phyloP scores from a whole-genome alignment of 2,113 vertebrate genomes.

The Mirza zaza region DNA sequence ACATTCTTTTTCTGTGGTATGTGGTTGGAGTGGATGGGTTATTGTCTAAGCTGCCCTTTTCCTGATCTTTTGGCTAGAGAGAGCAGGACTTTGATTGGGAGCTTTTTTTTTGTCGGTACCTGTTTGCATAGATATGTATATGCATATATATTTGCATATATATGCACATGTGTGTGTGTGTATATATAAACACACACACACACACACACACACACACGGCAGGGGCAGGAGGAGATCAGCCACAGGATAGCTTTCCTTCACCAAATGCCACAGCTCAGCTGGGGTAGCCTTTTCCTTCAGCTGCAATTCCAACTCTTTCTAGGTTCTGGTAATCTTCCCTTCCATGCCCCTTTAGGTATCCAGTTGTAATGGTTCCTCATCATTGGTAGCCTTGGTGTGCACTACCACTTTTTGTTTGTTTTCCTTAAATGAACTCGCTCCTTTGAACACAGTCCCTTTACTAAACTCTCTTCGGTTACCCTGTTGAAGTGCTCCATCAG shows the following conservation, averaged over 20 bases:
- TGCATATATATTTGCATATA: no score
- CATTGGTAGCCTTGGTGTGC: background rate
- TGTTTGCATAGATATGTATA: background rate
- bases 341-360: accelerated
- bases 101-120: background rate
- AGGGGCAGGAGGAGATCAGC: background rate
- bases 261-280: background rate
- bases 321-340: accelerated
- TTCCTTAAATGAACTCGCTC: background rate
- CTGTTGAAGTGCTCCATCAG: background rate
- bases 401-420: background rate
- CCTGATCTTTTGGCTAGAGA: background rate
- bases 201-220: no score
- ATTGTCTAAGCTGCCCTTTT: background rate
- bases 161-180: accelerated
- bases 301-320: background rate
- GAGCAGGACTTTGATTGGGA: background rate
- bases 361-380: accelerated
- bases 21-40: background rate
- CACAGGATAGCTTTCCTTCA: background rate
- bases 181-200: no score
- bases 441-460: background rate
- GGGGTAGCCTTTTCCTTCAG: background rate
- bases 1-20: background rate
- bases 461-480: background rate